phyloP scores from a whole-genome alignment of 2,113 vertebrate species.

The Tachysurus vachellii region DNA sequence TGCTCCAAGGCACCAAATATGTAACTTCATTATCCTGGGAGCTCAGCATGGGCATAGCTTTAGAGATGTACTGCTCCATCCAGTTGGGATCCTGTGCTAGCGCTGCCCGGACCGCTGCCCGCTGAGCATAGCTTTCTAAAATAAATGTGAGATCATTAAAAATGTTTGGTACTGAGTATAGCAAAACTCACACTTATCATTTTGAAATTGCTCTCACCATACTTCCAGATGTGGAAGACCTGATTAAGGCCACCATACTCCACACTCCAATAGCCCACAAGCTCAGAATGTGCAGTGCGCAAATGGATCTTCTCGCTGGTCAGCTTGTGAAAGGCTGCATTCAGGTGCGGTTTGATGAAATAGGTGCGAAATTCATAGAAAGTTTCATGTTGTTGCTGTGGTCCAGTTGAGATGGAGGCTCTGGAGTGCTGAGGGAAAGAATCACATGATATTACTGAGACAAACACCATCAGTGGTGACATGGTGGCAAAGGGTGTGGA shows the following conservation, averaged over 20 bases:
- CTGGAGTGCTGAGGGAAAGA: conserved; percentile 45
- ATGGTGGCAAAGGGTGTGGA: not conserved
- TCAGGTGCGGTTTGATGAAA: conserved; percentile 77
- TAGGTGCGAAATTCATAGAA: conserved; percentile 94
- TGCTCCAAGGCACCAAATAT: conserved; percentile 90
- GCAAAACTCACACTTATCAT: not conserved
- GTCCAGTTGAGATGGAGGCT: conserved; percentile 71
- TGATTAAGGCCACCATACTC: conserved; percentile 89
- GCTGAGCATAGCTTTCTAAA: conserved; percentile 84
- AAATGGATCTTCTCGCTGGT: conserved; percentile 79
- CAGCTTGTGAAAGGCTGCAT: conserved; percentile 80
- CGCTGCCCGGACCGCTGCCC: conserved; percentile 76
- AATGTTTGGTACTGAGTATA: not conserved
- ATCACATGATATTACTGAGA: conserved; percentile 36
- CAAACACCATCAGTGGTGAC: conserved; percentile 10
- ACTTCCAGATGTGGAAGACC: conserved; percentile 92
- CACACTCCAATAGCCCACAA: conserved; percentile 85
- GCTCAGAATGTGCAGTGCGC: conserved; percentile 82
- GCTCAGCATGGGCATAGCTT: conserved; percentile 72
- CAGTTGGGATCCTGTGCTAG: conserved; percentile 81
- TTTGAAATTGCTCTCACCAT: conserved; percentile 64
- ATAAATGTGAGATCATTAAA: conserved; percentile 22
- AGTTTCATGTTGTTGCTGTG: conserved; percentile 72
- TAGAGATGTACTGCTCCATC: conserved; percentile 79
- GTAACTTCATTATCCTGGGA: conserved; percentile 83